These are phyloP conservation scores for Alligator mississippiensis DNA, from an alignment of 2,113 vertebrate genomes.

Conservation along the genomic window DNA sequence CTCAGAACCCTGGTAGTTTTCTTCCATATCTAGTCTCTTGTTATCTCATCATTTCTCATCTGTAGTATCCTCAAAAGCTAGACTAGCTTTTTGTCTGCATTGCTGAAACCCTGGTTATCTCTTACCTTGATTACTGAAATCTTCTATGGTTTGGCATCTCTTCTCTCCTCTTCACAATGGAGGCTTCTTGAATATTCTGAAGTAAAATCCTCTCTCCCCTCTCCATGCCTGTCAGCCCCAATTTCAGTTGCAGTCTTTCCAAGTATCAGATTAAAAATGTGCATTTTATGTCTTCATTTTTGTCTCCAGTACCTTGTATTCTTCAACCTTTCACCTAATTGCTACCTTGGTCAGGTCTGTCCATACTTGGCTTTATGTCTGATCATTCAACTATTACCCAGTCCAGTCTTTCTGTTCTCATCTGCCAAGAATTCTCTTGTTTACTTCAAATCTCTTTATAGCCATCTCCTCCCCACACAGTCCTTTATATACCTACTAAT, in stretches of 20 bases:
- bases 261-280: background rate
- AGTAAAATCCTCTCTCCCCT: background rate
- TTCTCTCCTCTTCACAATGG: background rate
- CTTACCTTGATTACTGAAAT: background rate
- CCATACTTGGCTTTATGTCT: background rate
- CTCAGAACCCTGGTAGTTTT: background rate
- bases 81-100: background rate
- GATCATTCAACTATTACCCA: background rate
- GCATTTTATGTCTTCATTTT: background rate
- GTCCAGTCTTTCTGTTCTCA: background rate
- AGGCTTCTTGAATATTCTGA: background rate
- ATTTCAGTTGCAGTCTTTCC: background rate
- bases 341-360: background rate
- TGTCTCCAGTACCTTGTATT: background rate
- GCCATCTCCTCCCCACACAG: background rate
- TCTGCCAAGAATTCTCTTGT: background rate
- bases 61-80: background rate
- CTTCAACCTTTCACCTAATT: background rate
- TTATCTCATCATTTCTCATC: background rate
- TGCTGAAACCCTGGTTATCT: background rate
- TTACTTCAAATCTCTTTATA: background rate
- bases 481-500: background rate
- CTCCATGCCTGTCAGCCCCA: fast-evolving
- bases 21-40: background rate
- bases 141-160: background rate